These are phyloP conservation scores for Nomada lathburiana DNA, from an alignment of 2,888 invertebrate species.

Conservation along the genomic window DNA sequence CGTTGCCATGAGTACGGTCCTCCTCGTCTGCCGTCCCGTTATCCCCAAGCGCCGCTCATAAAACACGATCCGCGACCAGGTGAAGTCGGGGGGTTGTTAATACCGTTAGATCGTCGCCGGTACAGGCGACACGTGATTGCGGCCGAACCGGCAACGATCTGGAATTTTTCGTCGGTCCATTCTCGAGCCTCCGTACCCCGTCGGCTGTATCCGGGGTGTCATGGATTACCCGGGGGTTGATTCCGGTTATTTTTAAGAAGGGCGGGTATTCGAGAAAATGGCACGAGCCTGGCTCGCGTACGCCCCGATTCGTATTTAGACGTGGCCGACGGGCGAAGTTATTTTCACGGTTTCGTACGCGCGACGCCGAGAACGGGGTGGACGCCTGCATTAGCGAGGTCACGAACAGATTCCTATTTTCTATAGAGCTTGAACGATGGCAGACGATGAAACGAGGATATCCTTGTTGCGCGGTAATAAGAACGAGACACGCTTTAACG, in stretches of 20 bases:
- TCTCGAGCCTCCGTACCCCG: not conserved
- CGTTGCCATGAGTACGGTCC: slow-evolving; percentile 75
- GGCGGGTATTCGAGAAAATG: not conserved
- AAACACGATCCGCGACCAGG: slow-evolving; percentile 51
- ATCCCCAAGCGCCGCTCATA: slow-evolving; percentile 12
- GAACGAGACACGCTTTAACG: slow-evolving; percentile 17
- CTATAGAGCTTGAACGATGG: slow-evolving; percentile 27
- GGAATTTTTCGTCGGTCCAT: not conserved
- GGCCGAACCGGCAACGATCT: not conserved
- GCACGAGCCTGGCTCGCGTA: slow-evolving; percentile 20
- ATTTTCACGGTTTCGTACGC: not conserved
- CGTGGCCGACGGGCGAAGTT: slow-evolving; percentile 12
- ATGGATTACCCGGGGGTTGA: not conserved
- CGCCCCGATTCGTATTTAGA: slow-evolving; percentile 24
- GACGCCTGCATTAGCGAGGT: slow-evolving; percentile 47
- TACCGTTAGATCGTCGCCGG: slow-evolving; percentile 21
- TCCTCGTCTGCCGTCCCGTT: slow-evolving; percentile 47
- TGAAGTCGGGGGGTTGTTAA: slow-evolving; percentile 47
- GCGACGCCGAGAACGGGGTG: slow-evolving; percentile 5
- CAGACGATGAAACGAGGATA: slow-evolving; percentile 20
- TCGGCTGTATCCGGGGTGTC: too few species aligned
- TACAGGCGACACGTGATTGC: slow-evolving; percentile 16
- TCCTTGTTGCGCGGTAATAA: not conserved
- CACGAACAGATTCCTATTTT: slow-evolving; percentile 42
- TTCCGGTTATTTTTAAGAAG: slow-evolving; percentile 24